Base-by-base conservation (phyloP, 2,113 vertebrate genomes). In the Dicaeum eximium region DNA sequence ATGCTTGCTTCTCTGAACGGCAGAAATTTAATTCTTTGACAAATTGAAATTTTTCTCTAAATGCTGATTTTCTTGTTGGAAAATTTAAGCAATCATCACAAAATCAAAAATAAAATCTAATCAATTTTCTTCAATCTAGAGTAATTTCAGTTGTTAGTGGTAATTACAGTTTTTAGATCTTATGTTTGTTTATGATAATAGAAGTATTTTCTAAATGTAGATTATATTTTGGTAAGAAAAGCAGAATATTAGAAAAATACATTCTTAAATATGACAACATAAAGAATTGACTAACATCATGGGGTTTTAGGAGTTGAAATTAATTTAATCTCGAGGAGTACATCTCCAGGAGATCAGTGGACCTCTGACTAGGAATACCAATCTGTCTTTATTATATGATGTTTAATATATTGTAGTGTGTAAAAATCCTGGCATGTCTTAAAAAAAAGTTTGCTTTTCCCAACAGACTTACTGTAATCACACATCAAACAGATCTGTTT, bases 111-210 rank as follows among this genome's bases (percentile, higher is more conserved):
- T 19, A 37, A 92, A 87, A 27, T 19, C 47, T 67, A 5, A 18
- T 65, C 25, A 0, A 0, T 0, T 56, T 58, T 78, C 70, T 88
- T 51, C 10, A 21, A 6, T 44, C 15, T 69, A 27, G 27, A 66
- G 35, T 81, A 61, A 86, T 66, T 80, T 77, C 35, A 38, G 19
- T 28, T 70, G 7, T 88, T 61, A 86, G 30, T 54, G 25, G 15
- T 44, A 93, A 81, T 24, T 58, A 19, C 5, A 72, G 8, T 50
- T 78, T 78, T 79, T 71, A 56, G 35, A 71, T 79, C 8, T 54
- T 90, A 18, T 9, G 5, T 47, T 75, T 83, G 18, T 56, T 77
- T 56, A 13, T 73, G 45, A 16, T 56, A 84, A 40, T 50, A 31
- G 4, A 80, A 87, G 37, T 74, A 10, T 61, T 48, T 88, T 35